Evolutionary conservation across 1,140 invertebrate species (phyloP).

Genomic region (Drosophila tropicalis): DNA sequence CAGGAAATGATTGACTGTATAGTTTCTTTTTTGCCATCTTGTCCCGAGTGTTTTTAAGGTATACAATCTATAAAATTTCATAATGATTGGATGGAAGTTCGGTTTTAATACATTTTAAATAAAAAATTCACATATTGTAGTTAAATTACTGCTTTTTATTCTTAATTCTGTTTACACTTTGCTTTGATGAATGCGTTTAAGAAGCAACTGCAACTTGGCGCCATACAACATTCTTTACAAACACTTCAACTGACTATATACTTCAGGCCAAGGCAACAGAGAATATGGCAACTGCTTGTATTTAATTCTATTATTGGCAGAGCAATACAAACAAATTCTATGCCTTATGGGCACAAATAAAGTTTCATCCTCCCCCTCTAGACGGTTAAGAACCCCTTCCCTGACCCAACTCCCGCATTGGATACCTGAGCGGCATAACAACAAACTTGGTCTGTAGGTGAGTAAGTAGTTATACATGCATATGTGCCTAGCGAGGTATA

Average conservation of each 20-base stretch:
- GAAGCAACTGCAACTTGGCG: constrained; percentile 44
- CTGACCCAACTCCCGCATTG: background rate
- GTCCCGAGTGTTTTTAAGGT: no score
- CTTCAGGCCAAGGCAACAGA: constrained; percentile 21
- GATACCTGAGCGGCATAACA: constrained; percentile 9
- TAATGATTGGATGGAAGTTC: no score
- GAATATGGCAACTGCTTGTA: constrained; percentile 46
- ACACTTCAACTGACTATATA: constrained; percentile 41
- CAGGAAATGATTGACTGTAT: no score
- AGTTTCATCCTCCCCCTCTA: constrained; percentile 30
- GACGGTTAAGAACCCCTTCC: background rate
- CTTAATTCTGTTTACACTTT: background rate
- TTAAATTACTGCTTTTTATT: no score
- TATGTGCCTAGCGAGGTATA: background rate
- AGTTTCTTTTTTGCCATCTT: no score
- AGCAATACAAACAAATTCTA: constrained; percentile 33
- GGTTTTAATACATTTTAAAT: no score
- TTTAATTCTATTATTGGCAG: constrained; percentile 33
- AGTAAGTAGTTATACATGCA: constrained; percentile 32
- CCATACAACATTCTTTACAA: constrained; percentile 62
- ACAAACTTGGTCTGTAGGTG: constrained; percentile 36
- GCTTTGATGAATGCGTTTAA: constrained; percentile 13
- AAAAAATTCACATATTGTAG: no score
- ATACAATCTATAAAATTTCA: no score
- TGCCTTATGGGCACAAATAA: constrained; percentile 46